Percentiles rank a stretch among this genome's conserved stretches.
phyloP scores from a whole-genome alignment of 2,113 vertebrate genomes.

The Carassius auratus region DNA sequence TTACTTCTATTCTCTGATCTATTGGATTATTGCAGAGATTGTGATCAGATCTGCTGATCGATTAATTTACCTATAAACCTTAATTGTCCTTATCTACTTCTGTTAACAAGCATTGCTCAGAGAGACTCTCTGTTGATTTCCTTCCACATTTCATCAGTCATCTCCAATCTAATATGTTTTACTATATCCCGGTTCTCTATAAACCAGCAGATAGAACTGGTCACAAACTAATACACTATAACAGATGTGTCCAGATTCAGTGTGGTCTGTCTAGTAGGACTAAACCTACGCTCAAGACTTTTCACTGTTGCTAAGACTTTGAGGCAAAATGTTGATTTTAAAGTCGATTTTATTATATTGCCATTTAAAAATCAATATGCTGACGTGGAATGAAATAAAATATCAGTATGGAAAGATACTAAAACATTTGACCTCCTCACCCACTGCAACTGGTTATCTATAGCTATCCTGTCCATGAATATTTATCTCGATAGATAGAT shows the following conservation, averaged over 20 bases:
- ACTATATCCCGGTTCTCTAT: no score
- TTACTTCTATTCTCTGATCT: neutral
- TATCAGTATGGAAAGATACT: slow-evolving; percentile 23
- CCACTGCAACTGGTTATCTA: slow-evolving; percentile 28
- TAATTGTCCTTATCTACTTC: neutral
- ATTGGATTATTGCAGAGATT: neutral
- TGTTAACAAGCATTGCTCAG: no score
- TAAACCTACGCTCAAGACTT: neutral
- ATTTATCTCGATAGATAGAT: neutral
- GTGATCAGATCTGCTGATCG: no score
- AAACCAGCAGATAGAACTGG: neutral
- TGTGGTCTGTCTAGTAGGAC: neutral
- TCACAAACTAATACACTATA: neutral
- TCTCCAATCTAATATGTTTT: no score
- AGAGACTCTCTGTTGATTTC: no score
- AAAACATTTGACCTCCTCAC: slow-evolving; percentile 34
- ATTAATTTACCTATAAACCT: no score
- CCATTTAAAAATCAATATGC: neutral
- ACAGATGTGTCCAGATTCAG: neutral
- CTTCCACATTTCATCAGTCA: no score
- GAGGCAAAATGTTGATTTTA: no score
- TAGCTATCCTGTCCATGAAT: slow-evolving; percentile 17
- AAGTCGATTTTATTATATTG: neutral
- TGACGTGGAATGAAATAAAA: slow-evolving; percentile 16
- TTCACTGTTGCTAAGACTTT: neutral